Evolutionary conservation across 2,888 invertebrate species (phyloP).

Genomic region (Chelonus formosanus): DNA sequence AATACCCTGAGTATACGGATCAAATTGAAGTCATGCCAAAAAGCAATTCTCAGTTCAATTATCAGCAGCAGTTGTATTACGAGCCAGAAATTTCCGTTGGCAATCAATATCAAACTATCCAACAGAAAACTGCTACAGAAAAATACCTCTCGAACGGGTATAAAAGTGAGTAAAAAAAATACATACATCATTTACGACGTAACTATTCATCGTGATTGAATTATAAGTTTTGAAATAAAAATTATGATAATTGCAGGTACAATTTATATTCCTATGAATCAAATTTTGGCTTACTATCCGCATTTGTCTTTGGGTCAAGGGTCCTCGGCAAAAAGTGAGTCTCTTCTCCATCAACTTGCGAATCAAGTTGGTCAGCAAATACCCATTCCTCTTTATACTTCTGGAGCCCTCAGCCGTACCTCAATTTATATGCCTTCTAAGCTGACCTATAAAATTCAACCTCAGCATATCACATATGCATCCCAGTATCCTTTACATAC

Average conservation of each 20-base stretch:
- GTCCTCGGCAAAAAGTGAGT: constrained; percentile 43
- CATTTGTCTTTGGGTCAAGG: constrained; percentile 41
- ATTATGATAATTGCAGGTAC: constrained; percentile 40
- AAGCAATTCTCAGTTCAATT: constrained; percentile 34
- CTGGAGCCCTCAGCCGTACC: constrained; percentile 45
- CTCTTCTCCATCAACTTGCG: constrained; percentile 44
- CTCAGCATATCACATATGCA: constrained; percentile 44
- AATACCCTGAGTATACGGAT: constrained; percentile 45
- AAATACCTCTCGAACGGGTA: constrained; percentile 48
- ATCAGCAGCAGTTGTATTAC: constrained; percentile 43
- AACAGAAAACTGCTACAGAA: constrained; percentile 51
- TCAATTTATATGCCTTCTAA: constrained; percentile 45
- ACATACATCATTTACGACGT: background rate
- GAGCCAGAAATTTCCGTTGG: constrained; percentile 54
- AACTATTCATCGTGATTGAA: too few species aligned
- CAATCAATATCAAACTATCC: constrained; percentile 53
- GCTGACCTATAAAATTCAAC: constrained; percentile 50
- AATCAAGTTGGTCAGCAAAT: constrained; percentile 47
- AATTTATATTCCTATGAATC: constrained; percentile 54
- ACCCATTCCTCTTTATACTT: constrained; percentile 51
- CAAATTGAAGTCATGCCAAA: constrained; percentile 42
- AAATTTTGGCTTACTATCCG: constrained; percentile 55
- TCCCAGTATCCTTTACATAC: constrained; percentile 44
- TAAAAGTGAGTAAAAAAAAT: constrained; percentile 45
- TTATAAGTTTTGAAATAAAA: too few species aligned